These are phyloP conservation scores for Tethea ocularis DNA, from an alignment of 2,888 invertebrate species.

Conservation along the genomic window DNA sequence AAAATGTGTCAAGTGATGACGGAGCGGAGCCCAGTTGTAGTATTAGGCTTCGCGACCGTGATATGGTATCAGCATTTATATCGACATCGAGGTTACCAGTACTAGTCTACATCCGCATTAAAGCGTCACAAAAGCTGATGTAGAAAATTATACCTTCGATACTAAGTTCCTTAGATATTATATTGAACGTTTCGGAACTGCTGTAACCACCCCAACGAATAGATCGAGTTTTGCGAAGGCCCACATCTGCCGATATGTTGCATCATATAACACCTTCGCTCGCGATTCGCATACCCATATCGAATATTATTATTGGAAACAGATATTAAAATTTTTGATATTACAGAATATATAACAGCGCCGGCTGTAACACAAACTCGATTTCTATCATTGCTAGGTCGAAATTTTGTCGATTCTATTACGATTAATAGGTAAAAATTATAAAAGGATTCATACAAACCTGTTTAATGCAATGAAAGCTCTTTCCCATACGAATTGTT, in stretches of 20 bases:
- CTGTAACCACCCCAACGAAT: constrained; percentile 12
- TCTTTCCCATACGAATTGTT: neutral
- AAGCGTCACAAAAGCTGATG: no score
- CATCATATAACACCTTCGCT: constrained; percentile 44
- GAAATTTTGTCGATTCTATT: constrained; percentile 4
- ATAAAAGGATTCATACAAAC: no score
- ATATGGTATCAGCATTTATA: no score
- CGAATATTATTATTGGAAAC: constrained; percentile 54
- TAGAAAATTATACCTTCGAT: no score
- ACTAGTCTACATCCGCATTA: no score
- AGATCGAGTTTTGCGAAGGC: constrained; percentile 26
- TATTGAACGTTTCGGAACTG: neutral
- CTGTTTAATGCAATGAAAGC: neutral
- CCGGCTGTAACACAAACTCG: constrained; percentile 60
- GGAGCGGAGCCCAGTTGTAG: no score
- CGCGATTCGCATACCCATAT: constrained; percentile 57
- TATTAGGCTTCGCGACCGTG: no score
- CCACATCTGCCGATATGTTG: constrained; percentile 51
- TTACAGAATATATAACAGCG: constrained; percentile 55
- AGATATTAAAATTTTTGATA: constrained; percentile 67
- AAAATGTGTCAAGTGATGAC: no score
- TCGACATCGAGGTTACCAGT: no score
- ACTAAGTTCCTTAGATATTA: neutral
- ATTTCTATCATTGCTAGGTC: constrained; percentile 19
- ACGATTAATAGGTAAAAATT: neutral